phyloP scores from a whole-genome alignment of 2,113 vertebrate species.

The Silurus meridionalis region DNA sequence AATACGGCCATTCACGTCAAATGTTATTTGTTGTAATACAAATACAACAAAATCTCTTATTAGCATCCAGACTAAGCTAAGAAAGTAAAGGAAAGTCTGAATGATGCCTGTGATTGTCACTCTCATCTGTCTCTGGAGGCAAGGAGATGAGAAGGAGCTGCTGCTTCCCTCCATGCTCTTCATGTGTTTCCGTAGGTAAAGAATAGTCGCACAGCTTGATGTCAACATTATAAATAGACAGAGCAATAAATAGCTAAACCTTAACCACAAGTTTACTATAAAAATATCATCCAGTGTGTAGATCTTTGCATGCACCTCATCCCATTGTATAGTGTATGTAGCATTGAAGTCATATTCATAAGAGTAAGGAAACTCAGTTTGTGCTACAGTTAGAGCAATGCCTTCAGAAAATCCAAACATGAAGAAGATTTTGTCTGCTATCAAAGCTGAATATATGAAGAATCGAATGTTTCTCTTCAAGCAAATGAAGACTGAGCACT shows the following conservation, averaged over 20 bases:
- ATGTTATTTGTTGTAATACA: neutral
- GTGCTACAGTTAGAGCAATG: neutral
- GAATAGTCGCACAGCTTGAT: constrained; percentile 40
- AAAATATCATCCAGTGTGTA: neutral
- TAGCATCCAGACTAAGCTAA: constrained; percentile 13
- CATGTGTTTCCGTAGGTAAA: constrained; percentile 56
- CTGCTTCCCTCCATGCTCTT: constrained; percentile 31
- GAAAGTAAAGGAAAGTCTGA: constrained; percentile 37
- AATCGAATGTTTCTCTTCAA: constrained; percentile 57
- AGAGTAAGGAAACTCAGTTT: neutral
- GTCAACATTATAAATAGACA: constrained; percentile 41
- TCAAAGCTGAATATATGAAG: constrained; percentile 35
- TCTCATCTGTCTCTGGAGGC: constrained; percentile 29
- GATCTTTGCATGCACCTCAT: neutral
- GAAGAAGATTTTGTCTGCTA: neutral
- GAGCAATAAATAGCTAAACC: neutral
- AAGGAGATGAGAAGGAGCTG: constrained; percentile 21
- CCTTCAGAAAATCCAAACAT: neutral
- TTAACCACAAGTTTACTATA: neutral
- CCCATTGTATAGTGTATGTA: neutral
- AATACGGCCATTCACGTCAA: neutral
- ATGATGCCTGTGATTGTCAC: constrained; percentile 37
- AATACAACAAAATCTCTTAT: neutral
- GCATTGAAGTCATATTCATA: neutral
- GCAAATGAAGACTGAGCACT: constrained; percentile 37